Evolutionary conservation across 1,140 invertebrate genomes (phyloP).

Genomic region (Zaprionus tsacasi): DNA sequence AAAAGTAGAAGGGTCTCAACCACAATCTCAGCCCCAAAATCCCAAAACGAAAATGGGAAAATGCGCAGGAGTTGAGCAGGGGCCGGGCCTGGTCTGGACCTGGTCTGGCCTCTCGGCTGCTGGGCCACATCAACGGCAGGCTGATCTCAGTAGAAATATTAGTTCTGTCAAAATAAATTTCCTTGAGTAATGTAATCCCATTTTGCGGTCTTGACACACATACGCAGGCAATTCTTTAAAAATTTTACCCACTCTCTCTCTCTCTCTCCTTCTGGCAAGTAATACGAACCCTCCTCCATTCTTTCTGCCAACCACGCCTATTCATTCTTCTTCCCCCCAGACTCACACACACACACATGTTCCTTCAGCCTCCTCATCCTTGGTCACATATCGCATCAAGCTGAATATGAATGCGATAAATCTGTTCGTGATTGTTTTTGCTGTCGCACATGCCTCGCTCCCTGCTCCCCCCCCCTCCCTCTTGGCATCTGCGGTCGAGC

Average conservation of each 20-base stretch:
- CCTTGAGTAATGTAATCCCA: constrained; percentile 83
- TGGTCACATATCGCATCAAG: constrained; percentile 78
- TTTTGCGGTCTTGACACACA: constrained; percentile 78
- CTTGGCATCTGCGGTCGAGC: neutral
- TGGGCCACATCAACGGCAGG: constrained; percentile 46
- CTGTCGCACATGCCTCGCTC: constrained; percentile 41
- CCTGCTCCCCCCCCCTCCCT: neutral
- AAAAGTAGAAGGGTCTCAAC: neutral
- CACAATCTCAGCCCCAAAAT: neutral
- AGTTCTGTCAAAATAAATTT: constrained; percentile 84
- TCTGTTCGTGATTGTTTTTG: constrained; percentile 83
- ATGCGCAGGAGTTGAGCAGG: neutral
- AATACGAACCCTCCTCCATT: neutral
- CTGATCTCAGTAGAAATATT: constrained; percentile 82
- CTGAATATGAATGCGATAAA: constrained; percentile 83
- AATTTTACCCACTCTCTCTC: constrained; percentile 14
- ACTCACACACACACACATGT: neutral
- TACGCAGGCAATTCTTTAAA: constrained; percentile 40
- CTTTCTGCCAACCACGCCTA: constrained; percentile 12
- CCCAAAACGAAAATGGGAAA: neutral
- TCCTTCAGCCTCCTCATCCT: neutral
- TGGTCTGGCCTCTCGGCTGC: neutral
- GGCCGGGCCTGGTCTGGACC: neutral
- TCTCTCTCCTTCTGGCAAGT: neutral
- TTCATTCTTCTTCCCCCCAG: constrained; percentile 20